Evolutionary conservation across 2,888 invertebrate species (phyloP).

Genomic region (Agriopis aurantiaria): DNA sequence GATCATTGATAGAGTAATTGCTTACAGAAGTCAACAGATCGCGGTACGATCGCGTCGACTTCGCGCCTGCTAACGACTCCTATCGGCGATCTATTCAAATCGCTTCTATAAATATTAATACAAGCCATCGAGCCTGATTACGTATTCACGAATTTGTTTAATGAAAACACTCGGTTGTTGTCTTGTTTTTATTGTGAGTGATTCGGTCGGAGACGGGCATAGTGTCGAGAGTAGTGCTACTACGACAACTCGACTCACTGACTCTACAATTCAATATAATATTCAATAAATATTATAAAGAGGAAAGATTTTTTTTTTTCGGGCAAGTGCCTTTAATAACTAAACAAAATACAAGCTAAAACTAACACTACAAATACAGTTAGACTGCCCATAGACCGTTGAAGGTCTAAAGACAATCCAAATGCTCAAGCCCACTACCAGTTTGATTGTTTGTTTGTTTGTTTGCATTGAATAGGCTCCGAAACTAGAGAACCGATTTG

Average conservation of each 20-base stretch:
- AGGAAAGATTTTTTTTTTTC: too few relatives aligned
- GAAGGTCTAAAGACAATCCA: too few relatives aligned
- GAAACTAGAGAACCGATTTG: too few relatives aligned
- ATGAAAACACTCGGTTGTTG: slow-evolving; percentile 65
- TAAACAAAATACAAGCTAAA: too few relatives aligned
- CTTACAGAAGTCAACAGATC: slow-evolving; percentile 63
- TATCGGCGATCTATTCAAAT: slow-evolving; percentile 83
- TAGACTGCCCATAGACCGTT: too few relatives aligned
- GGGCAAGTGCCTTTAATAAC: too few relatives aligned
- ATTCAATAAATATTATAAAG: too few relatives aligned
- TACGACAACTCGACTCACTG: background rate
- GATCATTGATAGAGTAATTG: slow-evolving; percentile 73
- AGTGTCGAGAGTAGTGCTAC: slow-evolving; percentile 8
- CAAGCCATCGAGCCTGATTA: slow-evolving; percentile 46
- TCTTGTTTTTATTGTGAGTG: slow-evolving; percentile 74
- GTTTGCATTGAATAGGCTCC: too few relatives aligned
- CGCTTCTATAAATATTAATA: slow-evolving; percentile 81
- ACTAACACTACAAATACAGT: too few relatives aligned
- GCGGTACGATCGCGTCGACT: slow-evolving; percentile 64
- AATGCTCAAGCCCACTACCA: too few relatives aligned
- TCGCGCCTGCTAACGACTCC: slow-evolving; percentile 59
- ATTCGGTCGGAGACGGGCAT: slow-evolving; percentile 37
- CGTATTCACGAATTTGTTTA: slow-evolving; percentile 82
- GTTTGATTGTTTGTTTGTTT: too few relatives aligned
- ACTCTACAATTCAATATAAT: too few relatives aligned